Evolutionary conservation across 2,888 invertebrate genomes (phyloP).

Genomic region (Cacoxenus indagator): DNA sequence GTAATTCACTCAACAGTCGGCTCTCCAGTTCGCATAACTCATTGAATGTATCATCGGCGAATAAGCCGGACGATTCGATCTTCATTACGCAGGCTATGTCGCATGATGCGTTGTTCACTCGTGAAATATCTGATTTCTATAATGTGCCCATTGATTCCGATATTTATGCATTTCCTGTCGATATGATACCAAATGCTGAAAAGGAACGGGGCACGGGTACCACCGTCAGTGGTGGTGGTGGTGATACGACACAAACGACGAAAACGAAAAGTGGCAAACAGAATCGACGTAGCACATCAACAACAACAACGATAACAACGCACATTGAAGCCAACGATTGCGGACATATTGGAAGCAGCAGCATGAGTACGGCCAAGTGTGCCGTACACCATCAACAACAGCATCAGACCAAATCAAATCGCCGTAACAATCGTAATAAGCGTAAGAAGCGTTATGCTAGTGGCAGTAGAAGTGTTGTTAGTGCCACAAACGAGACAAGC

Average conservation of each 20-base stretch:
- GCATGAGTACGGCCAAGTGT: constrained; percentile 23
- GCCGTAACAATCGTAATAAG: constrained; percentile 65
- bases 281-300: constrained; percentile 26
- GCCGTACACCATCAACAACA: neutral
- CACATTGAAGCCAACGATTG: constrained; percentile 42
- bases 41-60: constrained; percentile 78
- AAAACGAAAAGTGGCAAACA: no score
- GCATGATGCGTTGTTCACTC: constrained; percentile 84
- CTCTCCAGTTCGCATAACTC: constrained; percentile 90
- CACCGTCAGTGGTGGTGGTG: neutral
- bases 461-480: constrained; percentile 42
- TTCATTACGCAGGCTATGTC: constrained; percentile 92
- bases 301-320: constrained; percentile 66
- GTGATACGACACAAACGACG: no score
- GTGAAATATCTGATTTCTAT: constrained; percentile 86
- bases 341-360: no score
- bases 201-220: neutral
- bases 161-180: constrained; percentile 88
- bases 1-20: constrained; percentile 83
- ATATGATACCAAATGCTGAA: constrained; percentile 75
- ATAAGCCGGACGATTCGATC: constrained; percentile 86
- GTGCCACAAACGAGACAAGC: constrained; percentile 45
- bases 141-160: constrained; percentile 91
- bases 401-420: constrained; percentile 57
- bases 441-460: constrained; percentile 57